Percentiles rank a stretch among this genome's conserved stretches.
Evolutionary conservation across 2,888 invertebrate species (phyloP).

Genomic region (Syritta pipiens): DNA sequence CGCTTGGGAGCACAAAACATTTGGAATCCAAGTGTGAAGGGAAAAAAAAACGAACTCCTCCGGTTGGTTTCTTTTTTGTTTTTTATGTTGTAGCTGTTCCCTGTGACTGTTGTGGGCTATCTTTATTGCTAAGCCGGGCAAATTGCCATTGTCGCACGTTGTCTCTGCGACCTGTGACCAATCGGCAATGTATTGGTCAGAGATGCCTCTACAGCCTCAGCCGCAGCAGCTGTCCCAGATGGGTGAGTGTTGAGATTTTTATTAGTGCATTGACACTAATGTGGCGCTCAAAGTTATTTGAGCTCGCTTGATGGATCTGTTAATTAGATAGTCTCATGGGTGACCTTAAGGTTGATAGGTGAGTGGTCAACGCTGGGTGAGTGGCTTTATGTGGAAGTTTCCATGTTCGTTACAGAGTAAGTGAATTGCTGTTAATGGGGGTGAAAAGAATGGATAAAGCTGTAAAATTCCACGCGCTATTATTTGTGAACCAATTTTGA

Average conservation of each 20-base stretch:
- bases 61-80: slow-evolving; percentile 24
- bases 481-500: no score
- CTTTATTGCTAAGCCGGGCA: slow-evolving; percentile 14
- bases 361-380: no score
- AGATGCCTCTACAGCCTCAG: background rate
- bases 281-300: background rate
- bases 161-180: slow-evolving; percentile 46
- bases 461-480: no score
- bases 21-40: slow-evolving; percentile 7
- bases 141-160: slow-evolving; percentile 37
- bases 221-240: background rate
- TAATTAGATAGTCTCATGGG: slow-evolving; percentile 5
- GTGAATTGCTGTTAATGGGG: no score
- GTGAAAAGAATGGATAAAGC: no score
- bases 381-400: no score
- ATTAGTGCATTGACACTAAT: slow-evolving; percentile 31
- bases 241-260: background rate
- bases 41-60: slow-evolving; percentile 19
- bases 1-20: slow-evolving; percentile 21
- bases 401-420: no score
- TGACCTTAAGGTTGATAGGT: background rate
- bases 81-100: no score
- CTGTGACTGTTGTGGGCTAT: background rate
- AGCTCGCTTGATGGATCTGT: background rate
- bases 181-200: background rate